phyloP scores from a whole-genome alignment of 2,113 vertebrate species.

The Orientallactaga bullata region DNA sequence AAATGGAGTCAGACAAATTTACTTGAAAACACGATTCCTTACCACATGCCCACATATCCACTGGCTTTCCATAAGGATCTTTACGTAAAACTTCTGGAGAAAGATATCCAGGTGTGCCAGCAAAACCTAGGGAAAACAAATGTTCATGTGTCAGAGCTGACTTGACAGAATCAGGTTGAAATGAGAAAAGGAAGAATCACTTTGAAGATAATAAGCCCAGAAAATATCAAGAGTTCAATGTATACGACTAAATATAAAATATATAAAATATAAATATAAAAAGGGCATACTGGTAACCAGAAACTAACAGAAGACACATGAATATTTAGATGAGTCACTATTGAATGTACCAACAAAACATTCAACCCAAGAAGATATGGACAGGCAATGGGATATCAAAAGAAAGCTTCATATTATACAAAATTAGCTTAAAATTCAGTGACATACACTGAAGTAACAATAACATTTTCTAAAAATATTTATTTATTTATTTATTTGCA shows the following conservation, averaged over 20 bases:
- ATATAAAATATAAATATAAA: too few species aligned
- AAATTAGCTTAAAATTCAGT: neutral
- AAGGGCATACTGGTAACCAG: neutral
- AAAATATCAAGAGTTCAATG: slow-evolving; percentile 9
- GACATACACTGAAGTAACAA: neutral
- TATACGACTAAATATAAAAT: slow-evolving; percentile 29
- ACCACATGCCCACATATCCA: slow-evolving; percentile 99
- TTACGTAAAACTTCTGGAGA: slow-evolving; percentile 98
- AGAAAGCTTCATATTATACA: neutral
- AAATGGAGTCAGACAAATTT: neutral
- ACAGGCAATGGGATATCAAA: neutral
- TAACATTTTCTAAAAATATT: neutral
- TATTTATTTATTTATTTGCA: too few species aligned
- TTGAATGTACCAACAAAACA: neutral
- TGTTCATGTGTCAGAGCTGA: neutral
- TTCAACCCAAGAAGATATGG: neutral
- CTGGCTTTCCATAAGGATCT: slow-evolving; percentile 98
- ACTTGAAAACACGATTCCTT: slow-evolving; percentile 79
- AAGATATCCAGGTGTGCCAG: slow-evolving; percentile 97
- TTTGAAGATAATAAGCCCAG: neutral
- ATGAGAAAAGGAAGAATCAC: neutral
- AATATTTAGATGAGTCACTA: slow-evolving; percentile 14
- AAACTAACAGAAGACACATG: slow-evolving; percentile 9
- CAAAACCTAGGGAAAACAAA: slow-evolving; percentile 91
- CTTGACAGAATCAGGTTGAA: neutral